Evolutionary conservation across 2,888 invertebrate species (phyloP).

Genomic region (Platerodrilus igneus): DNA sequence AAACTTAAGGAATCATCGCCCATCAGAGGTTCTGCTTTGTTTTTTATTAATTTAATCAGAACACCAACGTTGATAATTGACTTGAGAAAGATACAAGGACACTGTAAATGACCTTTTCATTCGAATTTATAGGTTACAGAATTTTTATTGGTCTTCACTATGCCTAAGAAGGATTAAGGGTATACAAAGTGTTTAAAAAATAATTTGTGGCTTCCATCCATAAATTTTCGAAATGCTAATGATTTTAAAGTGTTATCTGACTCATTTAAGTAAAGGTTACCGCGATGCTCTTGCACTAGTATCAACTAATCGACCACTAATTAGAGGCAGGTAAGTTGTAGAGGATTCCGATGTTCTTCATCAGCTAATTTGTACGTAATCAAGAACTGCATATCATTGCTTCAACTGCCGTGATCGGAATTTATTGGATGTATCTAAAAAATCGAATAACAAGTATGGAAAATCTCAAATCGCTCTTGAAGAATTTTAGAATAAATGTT

Average conservation of each 20-base stretch:
- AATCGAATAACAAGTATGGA: too few species aligned
- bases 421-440: slow-evolving; percentile 21
- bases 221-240: slow-evolving; percentile 28
- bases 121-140: background rate
- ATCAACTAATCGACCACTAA: slow-evolving; percentile 44
- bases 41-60: slow-evolving; percentile 19
- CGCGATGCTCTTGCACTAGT: slow-evolving; percentile 41
- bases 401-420: slow-evolving; percentile 29
- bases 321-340: slow-evolving; percentile 43
- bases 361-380: slow-evolving; percentile 44
- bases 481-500: too few species aligned
- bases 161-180: slow-evolving; percentile 13
- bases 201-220: slow-evolving; percentile 14
- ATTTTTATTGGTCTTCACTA: background rate
- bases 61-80: slow-evolving; percentile 27
- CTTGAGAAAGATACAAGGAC: slow-evolving; percentile 17
- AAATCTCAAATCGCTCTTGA: too few species aligned
- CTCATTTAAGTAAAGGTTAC: slow-evolving; percentile 36
- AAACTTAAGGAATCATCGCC: slow-evolving; percentile 15
- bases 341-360: slow-evolving; percentile 41
- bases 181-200: slow-evolving; percentile 16
- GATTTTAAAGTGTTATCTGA: slow-evolving; percentile 34
- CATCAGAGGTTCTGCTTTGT: slow-evolving; percentile 16
- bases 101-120: slow-evolving; percentile 13
- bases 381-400: slow-evolving; percentile 25